Evolutionary conservation across 1,140 invertebrate species (phyloP).

Genomic region (Drosophila bifasciata): DNA sequence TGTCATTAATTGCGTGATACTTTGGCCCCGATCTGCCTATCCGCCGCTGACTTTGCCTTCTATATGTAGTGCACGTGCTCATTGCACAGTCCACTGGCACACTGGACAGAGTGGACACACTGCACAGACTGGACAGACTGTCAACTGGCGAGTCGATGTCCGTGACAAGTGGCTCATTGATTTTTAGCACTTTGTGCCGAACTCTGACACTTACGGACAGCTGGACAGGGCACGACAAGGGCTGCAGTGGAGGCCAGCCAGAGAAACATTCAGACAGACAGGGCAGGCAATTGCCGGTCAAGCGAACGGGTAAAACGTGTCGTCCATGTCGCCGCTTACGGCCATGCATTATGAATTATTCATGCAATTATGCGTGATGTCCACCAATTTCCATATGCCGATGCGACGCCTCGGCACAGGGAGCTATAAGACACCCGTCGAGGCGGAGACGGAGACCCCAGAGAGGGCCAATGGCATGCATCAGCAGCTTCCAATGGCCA

Average conservation of each 20-base stretch:
- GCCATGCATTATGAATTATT: slow-evolving; percentile 55
- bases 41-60: not conserved
- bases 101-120: too few species aligned
- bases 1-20: slow-evolving; percentile 51
- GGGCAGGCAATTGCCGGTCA: slow-evolving; percentile 42
- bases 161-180: slow-evolving; percentile 54
- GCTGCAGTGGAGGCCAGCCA: not conserved
- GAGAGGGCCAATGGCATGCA: too few species aligned
- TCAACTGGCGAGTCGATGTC: slow-evolving; percentile 41
- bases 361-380: slow-evolving; percentile 62
- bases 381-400: slow-evolving; percentile 36
- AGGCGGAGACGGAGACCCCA: not conserved
- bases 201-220: slow-evolving; percentile 28
- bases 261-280: not conserved
- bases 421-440: not conserved
- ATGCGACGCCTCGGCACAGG: not conserved
- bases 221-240: not conserved
- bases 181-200: slow-evolving; percentile 51
- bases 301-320: slow-evolving; percentile 50
- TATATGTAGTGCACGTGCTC: slow-evolving; percentile 35
- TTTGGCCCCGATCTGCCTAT: slow-evolving; percentile 8
- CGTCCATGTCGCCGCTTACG: slow-evolving; percentile 36
- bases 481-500: slow-evolving; percentile 3
- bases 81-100: slow-evolving; percentile 31
- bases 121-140: slow-evolving; percentile 6